These are phyloP conservation scores for Nibea coibor DNA, from an alignment of 2,113 vertebrate genomes.

Conservation along the genomic window DNA sequence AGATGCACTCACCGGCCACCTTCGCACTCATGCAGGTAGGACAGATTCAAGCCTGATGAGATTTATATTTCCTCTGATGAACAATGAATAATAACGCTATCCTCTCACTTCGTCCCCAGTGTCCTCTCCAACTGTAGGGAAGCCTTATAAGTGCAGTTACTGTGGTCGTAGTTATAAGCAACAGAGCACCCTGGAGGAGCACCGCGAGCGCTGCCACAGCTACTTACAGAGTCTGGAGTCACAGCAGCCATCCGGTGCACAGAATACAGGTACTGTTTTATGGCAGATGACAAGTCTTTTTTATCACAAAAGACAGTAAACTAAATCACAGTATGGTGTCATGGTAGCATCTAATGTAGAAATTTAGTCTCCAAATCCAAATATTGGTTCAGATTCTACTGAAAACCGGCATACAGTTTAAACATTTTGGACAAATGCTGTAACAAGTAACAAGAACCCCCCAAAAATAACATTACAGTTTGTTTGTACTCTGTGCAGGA, in stretches of 20 bases:
- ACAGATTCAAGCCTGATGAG: conserved; percentile 18
- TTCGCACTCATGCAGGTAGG: conserved; percentile 95
- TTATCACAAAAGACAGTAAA: background rate
- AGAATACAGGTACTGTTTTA: conserved; percentile 75
- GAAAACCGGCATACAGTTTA: conserved; percentile 3
- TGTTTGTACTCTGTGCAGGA: conserved; percentile 82
- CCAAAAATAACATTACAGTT: conserved; percentile 48
- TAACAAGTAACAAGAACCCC: conserved; percentile 3
- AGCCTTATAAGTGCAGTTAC: conserved; percentile 97
- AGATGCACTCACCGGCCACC: conserved; percentile 94
- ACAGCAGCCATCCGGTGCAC: conserved; percentile 85
- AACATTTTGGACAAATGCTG: conserved; percentile 35
- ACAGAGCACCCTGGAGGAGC: conserved; percentile 96
- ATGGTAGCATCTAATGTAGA: conserved; percentile 14
- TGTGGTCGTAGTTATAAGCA: conserved; percentile 98
- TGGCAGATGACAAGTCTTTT: too few relatives aligned
- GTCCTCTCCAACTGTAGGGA: conserved; percentile 95
- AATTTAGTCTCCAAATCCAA: background rate
- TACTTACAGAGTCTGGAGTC: conserved; percentile 93
- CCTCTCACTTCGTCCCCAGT: conserved; percentile 80
- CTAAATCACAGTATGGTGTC: conserved; percentile 4
- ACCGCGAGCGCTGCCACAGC: conserved; percentile 95
- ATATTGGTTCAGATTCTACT: conserved; percentile 22
- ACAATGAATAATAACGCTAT: background rate
- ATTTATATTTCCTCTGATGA: background rate